These are phyloP conservation scores for Suricata suricatta DNA, from an alignment of 2,113 vertebrate species.

Conservation along the genomic window DNA sequence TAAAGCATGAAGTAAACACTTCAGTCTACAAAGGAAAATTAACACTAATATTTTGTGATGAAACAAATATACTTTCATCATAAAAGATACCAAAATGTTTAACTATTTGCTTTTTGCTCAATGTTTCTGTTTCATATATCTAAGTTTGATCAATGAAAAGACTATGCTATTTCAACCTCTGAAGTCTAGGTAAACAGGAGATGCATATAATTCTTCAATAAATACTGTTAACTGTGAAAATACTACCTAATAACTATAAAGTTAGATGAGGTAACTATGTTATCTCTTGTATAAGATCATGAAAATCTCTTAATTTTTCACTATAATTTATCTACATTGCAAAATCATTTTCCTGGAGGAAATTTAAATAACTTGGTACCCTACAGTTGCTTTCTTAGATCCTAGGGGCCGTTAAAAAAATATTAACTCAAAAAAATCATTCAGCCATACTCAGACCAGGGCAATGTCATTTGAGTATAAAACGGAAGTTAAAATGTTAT, in stretches of 20 bases:
- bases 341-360: slow-evolving; percentile 7
- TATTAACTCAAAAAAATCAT: background rate
- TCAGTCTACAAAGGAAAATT: background rate
- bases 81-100: background rate
- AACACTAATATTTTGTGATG: background rate
- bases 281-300: background rate
- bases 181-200: background rate
- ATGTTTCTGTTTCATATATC: background rate
- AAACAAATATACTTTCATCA: background rate
- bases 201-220: background rate
- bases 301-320: slow-evolving; percentile 2
- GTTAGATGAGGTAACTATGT: background rate
- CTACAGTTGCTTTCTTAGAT: background rate
- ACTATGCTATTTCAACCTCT: background rate
- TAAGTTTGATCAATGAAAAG: background rate
- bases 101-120: background rate
- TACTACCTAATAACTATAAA: background rate
- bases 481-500: slow-evolving; percentile 66
- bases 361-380: background rate
- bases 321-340: background rate
- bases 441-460: background rate
- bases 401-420: background rate
- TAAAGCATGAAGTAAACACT: background rate
- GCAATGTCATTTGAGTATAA: slow-evolving; percentile 38
- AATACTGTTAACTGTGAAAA: slow-evolving; percentile 1